A percentile compares a stretch with the other conserved stretches of the same genome.
Conservation (phyloP, 2,797 vertebrate genomes). For the Cirrhinus mrigala region DNA sequence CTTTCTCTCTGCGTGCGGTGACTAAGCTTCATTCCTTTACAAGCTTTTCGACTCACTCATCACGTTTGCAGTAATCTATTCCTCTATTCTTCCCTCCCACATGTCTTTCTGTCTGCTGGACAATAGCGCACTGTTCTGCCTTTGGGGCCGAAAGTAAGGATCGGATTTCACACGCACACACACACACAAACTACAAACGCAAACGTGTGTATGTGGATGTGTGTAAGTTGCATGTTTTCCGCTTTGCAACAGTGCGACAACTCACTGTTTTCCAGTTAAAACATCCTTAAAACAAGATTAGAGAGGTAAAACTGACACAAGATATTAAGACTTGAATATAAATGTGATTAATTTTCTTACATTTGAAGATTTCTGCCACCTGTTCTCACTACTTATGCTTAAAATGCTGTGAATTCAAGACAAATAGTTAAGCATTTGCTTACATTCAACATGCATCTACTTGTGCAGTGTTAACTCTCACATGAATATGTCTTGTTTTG, state of each 20-base stretch:
- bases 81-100: constrained; percentile 8
- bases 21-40: constrained; percentile 46
- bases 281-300: not conserved
- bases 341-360: not conserved
- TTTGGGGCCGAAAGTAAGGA: constrained; percentile 2
- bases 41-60: constrained; percentile 37
- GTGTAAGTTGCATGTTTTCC: not conserved
- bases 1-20: constrained; percentile 10
- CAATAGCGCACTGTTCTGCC: constrained; percentile 48
- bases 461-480: not conserved
- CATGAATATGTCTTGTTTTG: not conserved
- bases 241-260: not conserved
- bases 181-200: not conserved
- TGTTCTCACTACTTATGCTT: not conserved
- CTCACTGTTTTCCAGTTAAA: not conserved
- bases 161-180: not conserved
- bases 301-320: not conserved
- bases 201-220: not conserved
- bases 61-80: constrained; percentile 29
- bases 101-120: constrained; percentile 7
- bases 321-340: not conserved
- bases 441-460: not conserved
- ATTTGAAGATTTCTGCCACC: not conserved
- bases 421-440: not conserved
- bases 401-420: not conserved